Conservation (phyloP, 2,113 vertebrate genomes). For the Bubo scandiacus region DNA sequence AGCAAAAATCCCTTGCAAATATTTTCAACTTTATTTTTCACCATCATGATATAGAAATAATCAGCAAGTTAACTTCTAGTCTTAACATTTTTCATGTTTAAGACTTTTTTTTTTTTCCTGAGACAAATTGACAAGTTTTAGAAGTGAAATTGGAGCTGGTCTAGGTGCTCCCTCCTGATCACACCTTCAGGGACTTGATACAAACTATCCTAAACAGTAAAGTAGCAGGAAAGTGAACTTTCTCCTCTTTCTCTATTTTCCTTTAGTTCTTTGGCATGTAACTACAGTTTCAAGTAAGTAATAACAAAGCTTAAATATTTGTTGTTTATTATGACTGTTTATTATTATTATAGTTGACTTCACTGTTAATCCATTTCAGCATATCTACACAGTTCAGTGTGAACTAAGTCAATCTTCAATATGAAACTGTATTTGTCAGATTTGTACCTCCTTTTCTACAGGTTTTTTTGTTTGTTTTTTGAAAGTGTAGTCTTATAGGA, state of each 20-base stretch:
- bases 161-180: neutral
- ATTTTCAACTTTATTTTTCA: neutral
- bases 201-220: neutral
- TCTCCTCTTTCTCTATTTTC: neutral
- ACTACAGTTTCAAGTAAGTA: neutral
- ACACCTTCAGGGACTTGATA: neutral
- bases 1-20: neutral
- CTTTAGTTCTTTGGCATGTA: neutral
- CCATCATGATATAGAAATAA: neutral
- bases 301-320: neutral
- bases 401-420: neutral
- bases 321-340: neutral
- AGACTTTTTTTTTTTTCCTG: neutral
- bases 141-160: neutral
- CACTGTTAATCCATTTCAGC: neutral
- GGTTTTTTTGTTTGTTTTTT: neutral
- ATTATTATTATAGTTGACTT: neutral
- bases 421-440: neutral
- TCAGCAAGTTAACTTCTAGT: neutral
- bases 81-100: fast-evolving
- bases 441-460: neutral
- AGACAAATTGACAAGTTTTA: neutral
- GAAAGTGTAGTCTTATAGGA: neutral
- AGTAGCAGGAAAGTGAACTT: neutral
- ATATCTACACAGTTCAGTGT: neutral